Conservation (phyloP, 2,113 vertebrate species). For the Redunca redunca region DNA sequence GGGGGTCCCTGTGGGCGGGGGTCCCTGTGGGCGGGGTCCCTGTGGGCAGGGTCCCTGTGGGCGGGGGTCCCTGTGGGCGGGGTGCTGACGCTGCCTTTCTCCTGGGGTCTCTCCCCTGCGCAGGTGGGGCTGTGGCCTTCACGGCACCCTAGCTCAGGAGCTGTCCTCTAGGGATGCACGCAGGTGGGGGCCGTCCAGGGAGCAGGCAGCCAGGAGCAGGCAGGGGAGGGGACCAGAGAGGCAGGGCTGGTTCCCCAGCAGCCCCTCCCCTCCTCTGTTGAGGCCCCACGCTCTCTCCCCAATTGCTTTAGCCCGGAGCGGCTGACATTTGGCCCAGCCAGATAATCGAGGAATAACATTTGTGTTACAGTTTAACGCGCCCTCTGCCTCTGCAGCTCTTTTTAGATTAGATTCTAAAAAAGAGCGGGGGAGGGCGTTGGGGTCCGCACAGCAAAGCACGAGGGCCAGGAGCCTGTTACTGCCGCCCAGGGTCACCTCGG, state of each 20-base stretch:
- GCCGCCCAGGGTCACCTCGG: constrained; percentile 79
- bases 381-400: constrained; percentile 92
- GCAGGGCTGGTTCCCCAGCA: constrained; percentile 50
- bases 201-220: background rate
- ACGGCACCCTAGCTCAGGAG: background rate
- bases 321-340: constrained; percentile 96
- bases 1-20: no score
- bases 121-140: constrained; percentile 32
- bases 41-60: no score
- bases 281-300: constrained; percentile 75
- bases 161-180: background rate
- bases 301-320: constrained; percentile 89
- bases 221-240: background rate
- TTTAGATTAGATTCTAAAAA: constrained; percentile 92
- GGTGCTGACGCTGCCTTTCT: background rate
- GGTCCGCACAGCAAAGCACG: constrained; percentile 66
- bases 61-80: no score
- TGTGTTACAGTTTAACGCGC: constrained; percentile 96
- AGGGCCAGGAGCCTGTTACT: constrained; percentile 85
- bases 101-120: background rate
- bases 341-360: constrained; percentile 99
- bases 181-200: constrained; percentile 37
- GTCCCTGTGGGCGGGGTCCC: no score
- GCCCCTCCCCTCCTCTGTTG: constrained; percentile 63
- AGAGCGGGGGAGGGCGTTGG: constrained; percentile 47